Evolutionary conservation across 2,888 invertebrate genomes (phyloP), one percentile per base, ranked within the genome.

Genomic region (Erynnis tages): DNA sequence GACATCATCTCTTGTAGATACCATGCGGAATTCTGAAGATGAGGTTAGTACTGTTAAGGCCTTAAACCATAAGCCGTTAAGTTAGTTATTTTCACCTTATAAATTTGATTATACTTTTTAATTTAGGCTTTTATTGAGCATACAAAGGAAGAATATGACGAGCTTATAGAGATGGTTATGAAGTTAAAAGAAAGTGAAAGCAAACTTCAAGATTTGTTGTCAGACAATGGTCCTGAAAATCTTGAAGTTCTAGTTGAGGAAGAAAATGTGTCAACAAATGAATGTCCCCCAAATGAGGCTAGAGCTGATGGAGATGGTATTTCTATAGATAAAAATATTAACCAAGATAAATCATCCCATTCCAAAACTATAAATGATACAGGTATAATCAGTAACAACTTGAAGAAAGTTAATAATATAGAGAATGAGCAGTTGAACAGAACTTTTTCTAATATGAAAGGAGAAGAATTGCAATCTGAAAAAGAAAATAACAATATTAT

Each of bases 131-230:
- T 76, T 79, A 81, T 89, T 69, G 85, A 89, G 68, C 89, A 89
- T 66, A 89, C 89, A 55, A 88, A 85, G 73, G 88, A 87, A 73
- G 89, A 89, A 73, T 89, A 89, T 65, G 92, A 92, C 68, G 92
- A 93, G 71, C 84, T 94, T 62, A 83, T 91, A 66, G 90, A 89
- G 78, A 93, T 93, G 91, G 90, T 93, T 65, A 91, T 91, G 76
- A 92, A 93, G 79, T 86, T 94, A 61, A 91, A 91, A 78, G 94
- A 94, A 73, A 94, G 94, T 71, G 94, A 94, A 82, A 87, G 74
- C 52, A 94, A 93, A 77, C 82, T 94, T 61, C 87, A 91, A 66
- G 86, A 80, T 65, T 89, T 93, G 55, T 79, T 93, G 44, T 62
- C 62, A 38, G 80, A 82, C 30, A 76, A 65, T 35, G 71, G 66